A percentile compares a stretch with the other conserved stretches of the same genome.
Evolutionary conservation across 1,140 invertebrate species (phyloP).

Genomic region (Caenorhabditis tropicalis): DNA sequence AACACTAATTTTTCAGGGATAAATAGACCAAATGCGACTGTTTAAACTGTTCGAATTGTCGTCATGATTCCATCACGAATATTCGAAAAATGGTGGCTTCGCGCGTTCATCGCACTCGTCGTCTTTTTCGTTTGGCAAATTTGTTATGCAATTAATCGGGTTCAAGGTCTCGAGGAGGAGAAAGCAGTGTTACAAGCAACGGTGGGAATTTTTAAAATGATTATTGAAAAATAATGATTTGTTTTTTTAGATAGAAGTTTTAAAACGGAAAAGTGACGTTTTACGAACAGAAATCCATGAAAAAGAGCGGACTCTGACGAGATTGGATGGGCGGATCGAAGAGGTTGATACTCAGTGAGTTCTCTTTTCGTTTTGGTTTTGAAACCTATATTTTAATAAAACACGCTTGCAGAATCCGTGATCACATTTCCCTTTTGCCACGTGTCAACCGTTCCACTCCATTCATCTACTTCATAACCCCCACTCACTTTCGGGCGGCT

Average conservation of each 20-base stretch:
- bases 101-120: constrained; percentile 37
- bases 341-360: constrained; percentile 41
- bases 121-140: constrained; percentile 49
- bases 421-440: constrained; percentile 27
- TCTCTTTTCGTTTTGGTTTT: not conserved
- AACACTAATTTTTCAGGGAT: not conserved
- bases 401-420: constrained; percentile 29
- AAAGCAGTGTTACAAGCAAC: constrained; percentile 19
- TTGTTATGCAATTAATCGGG: constrained; percentile 35
- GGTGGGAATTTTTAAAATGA: not conserved
- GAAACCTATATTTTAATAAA: not conserved
- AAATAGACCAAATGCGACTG: constrained; percentile 35
- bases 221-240: not conserved
- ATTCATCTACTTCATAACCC: constrained; percentile 80
- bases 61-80: not conserved
- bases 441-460: not conserved
- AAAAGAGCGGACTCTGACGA: constrained; percentile 29
- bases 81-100: constrained; percentile 51
- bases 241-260: constrained; percentile 23
- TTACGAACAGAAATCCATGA: constrained; percentile 39
- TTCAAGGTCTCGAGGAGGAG: constrained; percentile 38
- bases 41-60: not conserved
- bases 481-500: constrained; percentile 85
- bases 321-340: constrained; percentile 30
- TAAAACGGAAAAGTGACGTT: constrained; percentile 31